Evolutionary conservation across 1,140 invertebrate genomes (phyloP), one percentile per base, ranked within the genome.

Genomic region (Drosophila bifasciata): DNA sequence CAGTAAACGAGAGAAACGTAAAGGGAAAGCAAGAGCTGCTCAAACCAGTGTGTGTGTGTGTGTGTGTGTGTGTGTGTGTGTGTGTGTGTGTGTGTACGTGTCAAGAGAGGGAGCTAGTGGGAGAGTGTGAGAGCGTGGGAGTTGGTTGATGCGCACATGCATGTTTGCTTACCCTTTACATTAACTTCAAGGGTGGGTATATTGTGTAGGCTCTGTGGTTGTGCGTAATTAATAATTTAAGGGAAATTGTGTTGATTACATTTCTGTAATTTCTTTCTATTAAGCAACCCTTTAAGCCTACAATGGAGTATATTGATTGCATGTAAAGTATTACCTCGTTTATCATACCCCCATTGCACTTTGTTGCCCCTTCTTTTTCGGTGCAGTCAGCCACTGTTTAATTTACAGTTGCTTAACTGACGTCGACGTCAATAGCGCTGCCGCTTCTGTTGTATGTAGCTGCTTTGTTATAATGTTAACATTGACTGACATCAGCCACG

Each of bases 401-500:
- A 61, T 61, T 79, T 79, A 73, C 63, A 63, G 69, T 77, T 79
- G 50, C 56, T 44, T 63, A 41, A 32, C 13, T 16, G 28, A 39
- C 19, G 57, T n/a, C 21, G 16, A 15, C 32, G 46, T 63, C 50
- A 13, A 36, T 36, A 36, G 32, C 32, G 32, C 32, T 36, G 32
- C 32, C 3, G 3, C 32, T 36, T 39, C 9, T 41, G 25, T 72
- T 59, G 36, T 48, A 56, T 59, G 36, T 48, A 56, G 9, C 9
- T 23, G 51, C 41, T 36, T 64, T 52, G 57, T 52, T 56, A 60
- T 36, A 44, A 62, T 43, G 73, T 76, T 67, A 72, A 51, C 52
- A 67, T 51, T 74, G 49, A 69, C 58, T 69, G 71, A 74, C 74
- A 49, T 58, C 39, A 44, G 40, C 63, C 70, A 74, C 53, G 64